Evolutionary conservation across 2,113 vertebrate species (phyloP).

Genomic region (Ginglymostoma cirratum): DNA sequence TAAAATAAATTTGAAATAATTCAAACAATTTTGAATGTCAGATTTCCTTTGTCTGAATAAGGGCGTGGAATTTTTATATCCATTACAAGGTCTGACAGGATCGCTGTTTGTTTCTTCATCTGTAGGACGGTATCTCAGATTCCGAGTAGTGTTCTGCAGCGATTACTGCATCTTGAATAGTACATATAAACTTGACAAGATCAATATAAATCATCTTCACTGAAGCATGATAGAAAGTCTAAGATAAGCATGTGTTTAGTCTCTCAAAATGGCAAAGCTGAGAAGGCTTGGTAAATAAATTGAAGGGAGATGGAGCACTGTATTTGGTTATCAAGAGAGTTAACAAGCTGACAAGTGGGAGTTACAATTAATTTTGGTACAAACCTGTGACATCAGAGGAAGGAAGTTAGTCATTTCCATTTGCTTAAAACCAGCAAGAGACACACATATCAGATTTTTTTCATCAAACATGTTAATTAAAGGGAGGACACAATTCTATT

Average conservation of each 20-base stretch:
- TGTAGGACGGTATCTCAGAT: background rate
- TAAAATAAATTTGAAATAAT: no score
- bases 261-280: background rate
- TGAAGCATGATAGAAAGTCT: background rate
- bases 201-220: background rate
- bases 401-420: background rate
- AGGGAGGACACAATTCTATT: background rate
- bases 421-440: background rate
- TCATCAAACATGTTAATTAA: background rate
- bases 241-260: background rate
- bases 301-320: background rate
- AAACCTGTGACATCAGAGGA: background rate
- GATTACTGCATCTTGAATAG: background rate
- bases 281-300: background rate
- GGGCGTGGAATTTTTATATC: no score
- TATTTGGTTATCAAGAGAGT: background rate
- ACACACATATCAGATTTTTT: background rate
- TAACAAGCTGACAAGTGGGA: background rate
- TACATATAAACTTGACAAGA: background rate
- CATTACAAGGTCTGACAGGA: no score
- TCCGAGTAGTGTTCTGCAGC: no score
- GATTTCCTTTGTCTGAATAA: no score
- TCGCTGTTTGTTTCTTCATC: background rate
- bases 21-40: no score
- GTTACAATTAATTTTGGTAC: background rate